Base-by-base conservation (phyloP, 2,113 vertebrate species). In the Peromyscus polionotus region DNA sequence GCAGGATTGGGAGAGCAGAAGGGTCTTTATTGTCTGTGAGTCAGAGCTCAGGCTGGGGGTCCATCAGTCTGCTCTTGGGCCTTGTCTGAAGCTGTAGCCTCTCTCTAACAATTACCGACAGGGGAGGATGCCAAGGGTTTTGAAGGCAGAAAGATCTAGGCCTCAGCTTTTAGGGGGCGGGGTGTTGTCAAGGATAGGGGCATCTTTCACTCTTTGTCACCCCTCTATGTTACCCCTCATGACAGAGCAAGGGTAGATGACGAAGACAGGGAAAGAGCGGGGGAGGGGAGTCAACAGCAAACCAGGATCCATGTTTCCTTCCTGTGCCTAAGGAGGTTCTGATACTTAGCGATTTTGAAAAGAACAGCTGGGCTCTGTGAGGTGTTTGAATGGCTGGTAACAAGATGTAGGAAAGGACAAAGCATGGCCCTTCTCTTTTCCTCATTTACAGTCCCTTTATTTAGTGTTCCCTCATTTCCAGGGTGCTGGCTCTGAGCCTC, bases 21-120 rank as follows among this genome's bases (percentile, higher is more conserved):
- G 88, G 59, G n/a, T 51, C 83, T 42, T 48, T 63, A 89, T 95
- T 94, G 95, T 97, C 89, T 48, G 13, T 3, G 22, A 94, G 13
- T 83, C 95, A 19, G 33, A 24, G n/a, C 83, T 80, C 42, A 12
- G 63, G 67, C 86, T 91, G 72, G 26, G 20, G 83, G 26, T 26
- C 79, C 70, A 51, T 76, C 2, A 7, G n/a, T 48, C 88, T 95
- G 95, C 88, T 96, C 93, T 75, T 7, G 3, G 90, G 93, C 94
- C 33, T 6, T 51, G 87, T 97, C 89, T 92, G 80, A 79, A 54
- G 83, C 33, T 28, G 10, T 84, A 86, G 94, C 8, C 0, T 2
- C 72, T 85, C 94, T 26, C 63, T 24, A 31, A 84, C 54, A 91
- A 45, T 93, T 42, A 3, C 33, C 17, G 48, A 61, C 39, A 77